Percentiles rank a stretch among this genome's conserved stretches.
Evolutionary conservation across 1,140 invertebrate species (phyloP).

Genomic region (Agrypnia vestita): DNA sequence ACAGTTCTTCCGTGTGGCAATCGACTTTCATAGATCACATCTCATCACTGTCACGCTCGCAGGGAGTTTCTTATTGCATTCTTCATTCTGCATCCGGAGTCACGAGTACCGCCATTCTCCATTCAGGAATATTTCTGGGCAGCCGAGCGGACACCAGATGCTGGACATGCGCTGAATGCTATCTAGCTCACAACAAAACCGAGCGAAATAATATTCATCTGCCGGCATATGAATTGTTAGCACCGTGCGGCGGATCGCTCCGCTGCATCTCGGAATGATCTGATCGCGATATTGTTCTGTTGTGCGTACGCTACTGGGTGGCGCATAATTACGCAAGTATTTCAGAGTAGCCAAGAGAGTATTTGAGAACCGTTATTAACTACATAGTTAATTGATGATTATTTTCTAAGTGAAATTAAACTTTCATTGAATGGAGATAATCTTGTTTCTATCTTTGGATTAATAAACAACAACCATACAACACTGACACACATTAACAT

Average conservation of each 20-base stretch:
- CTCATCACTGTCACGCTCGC: too few relatives aligned
- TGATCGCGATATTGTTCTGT: neutral
- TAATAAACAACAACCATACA: neutral
- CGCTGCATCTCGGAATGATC: neutral
- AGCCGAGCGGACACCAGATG: conserved; percentile 23
- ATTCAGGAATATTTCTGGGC: conserved; percentile 4
- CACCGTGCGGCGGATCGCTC: neutral
- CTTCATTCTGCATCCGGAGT: neutral
- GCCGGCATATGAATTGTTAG: neutral
- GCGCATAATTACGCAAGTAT: neutral
- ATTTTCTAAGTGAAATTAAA: conserved; percentile 20
- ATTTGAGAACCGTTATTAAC: neutral
- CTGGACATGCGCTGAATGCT: conserved; percentile 23
- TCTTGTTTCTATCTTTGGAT: neutral
- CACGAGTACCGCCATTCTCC: neutral
- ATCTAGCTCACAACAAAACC: conserved; percentile 19
- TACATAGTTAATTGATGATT: neutral
- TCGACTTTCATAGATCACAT: too few relatives aligned
- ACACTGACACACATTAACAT: too few relatives aligned
- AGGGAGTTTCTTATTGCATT: neutral
- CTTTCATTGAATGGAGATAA: conserved; percentile 14
- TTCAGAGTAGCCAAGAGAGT: neutral
- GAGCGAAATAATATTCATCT: neutral
- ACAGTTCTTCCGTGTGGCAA: too few relatives aligned
- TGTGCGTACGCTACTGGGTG: neutral